A percentile compares a stretch with the other conserved stretches of the same genome.
Evolutionary conservation across 2,888 invertebrate species (phyloP).

Genomic region (Gari tellinella): DNA sequence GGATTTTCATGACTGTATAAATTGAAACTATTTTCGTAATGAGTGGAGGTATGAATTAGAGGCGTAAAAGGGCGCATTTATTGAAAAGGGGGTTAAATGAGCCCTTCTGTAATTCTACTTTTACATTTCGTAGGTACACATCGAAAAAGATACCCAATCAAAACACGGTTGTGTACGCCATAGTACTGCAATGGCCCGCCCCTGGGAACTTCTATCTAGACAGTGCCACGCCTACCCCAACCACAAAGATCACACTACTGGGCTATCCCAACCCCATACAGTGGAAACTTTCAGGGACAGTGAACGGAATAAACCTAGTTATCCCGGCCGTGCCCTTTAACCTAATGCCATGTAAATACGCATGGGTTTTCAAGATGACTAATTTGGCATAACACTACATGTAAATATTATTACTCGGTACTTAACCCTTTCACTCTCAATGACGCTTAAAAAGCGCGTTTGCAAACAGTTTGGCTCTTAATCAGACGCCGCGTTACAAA

Average conservation of each 20-base stretch:
- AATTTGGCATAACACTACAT: slow-evolving; percentile 12
- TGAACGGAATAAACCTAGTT: slow-evolving; percentile 62
- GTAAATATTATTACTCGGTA: too few relatives aligned
- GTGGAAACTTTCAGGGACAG: slow-evolving; percentile 26
- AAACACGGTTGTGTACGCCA: slow-evolving; percentile 87
- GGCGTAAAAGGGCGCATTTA: too few relatives aligned
- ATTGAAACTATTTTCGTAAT: too few relatives aligned
- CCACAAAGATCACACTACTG: slow-evolving; percentile 85
- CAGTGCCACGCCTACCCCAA: slow-evolving; percentile 79
- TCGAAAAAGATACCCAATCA: slow-evolving; percentile 53
- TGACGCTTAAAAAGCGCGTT: too few relatives aligned
- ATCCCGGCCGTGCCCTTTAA: slow-evolving; percentile 70
- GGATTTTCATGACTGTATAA: too few relatives aligned
- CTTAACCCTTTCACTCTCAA: too few relatives aligned
- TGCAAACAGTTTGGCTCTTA: too few relatives aligned
- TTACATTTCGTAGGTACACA: slow-evolving; percentile 73
- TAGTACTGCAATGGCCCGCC: slow-evolving; percentile 89
- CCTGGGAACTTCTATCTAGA: slow-evolving; percentile 86
- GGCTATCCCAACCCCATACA: slow-evolving; percentile 82
- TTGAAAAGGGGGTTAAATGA: too few relatives aligned
- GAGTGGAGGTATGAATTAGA: too few relatives aligned
- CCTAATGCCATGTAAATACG: slow-evolving; percentile 74
- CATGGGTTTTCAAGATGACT: slow-evolving; percentile 78
- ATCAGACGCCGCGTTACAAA: too few relatives aligned
- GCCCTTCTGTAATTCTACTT: too few relatives aligned